Evolutionary conservation across 2,113 vertebrate genomes (phyloP), one percentile per base, ranked within the genome.

Genomic region (Todiramphus saurophagus): DNA sequence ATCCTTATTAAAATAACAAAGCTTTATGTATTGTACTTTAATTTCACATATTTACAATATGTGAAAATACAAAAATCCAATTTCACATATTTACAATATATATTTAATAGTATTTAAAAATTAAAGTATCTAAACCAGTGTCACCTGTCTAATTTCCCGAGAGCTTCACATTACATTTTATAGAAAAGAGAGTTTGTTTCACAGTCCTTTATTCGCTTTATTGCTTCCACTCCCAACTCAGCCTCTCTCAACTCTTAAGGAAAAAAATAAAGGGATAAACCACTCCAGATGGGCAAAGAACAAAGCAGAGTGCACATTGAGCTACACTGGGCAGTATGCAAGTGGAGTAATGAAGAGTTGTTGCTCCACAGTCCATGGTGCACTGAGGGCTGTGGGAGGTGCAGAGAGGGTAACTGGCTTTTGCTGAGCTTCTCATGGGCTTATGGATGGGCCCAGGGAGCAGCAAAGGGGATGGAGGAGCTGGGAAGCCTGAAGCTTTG

Each of bases 141-240:
- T 62, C 35, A 87, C 43, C 64, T 86, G 16, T 30, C 39, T 58
- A 21, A 19, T 9, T 83, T 92, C 68, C 20, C 70, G 59, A 41
- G 50, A 75, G 23, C 41, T 80, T 83, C 3, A 2, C 8, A 4
- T 51, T 51, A 41, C 7, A 20, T 64, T 77, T 83, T 58, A 28
- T 17, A 59, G 69, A 37, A 81, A 72, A 87, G 28, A 74, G 17
- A 87, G n/a, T 13, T 60, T 64, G 44, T 72, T 95, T 92, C 62
- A 18, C 19, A 87, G 53, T 20, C 48, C 35, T 89, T 39, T 75
- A 60, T 82, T 88, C 79, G 37, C 10, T 33, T 75, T 25, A n/a
- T 70, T 74, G 8, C 77, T 91, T 92, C 64, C 13, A 27, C 13
- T 90, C 35, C 43, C 25, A 78, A 18, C 17, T 78, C 56, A 89